These are phyloP conservation scores for Phocoena sinus DNA, from an alignment of 2,113 vertebrate species.

Conservation along the genomic window DNA sequence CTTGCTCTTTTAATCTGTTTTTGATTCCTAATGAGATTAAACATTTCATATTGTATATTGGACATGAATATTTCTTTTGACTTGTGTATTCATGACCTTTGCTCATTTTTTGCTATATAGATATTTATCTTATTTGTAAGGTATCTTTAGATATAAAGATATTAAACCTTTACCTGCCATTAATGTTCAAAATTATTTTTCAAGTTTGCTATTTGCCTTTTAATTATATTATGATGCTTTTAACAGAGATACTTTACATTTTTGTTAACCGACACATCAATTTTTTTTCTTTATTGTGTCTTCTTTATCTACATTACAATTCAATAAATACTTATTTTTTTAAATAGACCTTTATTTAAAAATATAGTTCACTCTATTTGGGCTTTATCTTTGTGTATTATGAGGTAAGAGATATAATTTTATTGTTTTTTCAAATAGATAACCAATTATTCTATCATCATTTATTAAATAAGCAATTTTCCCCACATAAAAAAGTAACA, in stretches of 20 bases:
- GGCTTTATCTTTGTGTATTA: slow-evolving; percentile 2
- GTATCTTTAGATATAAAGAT: neutral
- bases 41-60: neutral
- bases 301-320: neutral
- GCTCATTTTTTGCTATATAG: neutral
- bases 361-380: neutral
- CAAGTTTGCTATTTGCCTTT: neutral
- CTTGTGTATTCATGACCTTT: neutral
- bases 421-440: neutral
- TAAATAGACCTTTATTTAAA: neutral
- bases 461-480: neutral
- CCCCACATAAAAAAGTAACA: neutral
- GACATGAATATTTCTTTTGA: neutral
- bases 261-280: neutral
- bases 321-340: neutral
- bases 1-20: neutral
- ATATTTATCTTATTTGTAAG: neutral
- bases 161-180: neutral
- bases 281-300: neutral
- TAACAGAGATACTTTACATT: neutral
- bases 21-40: neutral
- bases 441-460: neutral
- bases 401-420: neutral
- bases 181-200: slow-evolving; percentile 6
- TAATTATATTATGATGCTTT: neutral